Base-by-base conservation (phyloP, 2,888 invertebrate genomes). In the Pollenia angustigena region DNA sequence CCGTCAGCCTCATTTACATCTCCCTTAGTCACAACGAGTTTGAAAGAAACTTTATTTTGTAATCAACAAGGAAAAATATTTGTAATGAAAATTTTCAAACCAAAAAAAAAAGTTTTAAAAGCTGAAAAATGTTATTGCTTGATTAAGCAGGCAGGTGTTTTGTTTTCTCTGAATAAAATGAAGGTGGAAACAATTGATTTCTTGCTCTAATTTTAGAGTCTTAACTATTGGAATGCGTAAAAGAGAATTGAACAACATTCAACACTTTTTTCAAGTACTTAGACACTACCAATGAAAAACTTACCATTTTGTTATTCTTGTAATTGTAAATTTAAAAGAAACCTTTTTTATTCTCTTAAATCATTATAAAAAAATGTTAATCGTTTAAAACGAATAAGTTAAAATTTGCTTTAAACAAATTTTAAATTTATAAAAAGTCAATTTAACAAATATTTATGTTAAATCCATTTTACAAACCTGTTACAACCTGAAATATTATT, bases 111-210 rank as follows among this genome's bases (percentile, higher is more conserved):
- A 23, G 23, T 23, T 58, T 42, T 10, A 9, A 44, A 16, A 62
- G 8, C 42, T 12, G 23, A 7, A n/a, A 68, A 40, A 12, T 23
- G 23, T 11, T 42, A 10, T 14, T 64, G 32, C 46, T 46, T 4
- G n/a, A 18, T n/a, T 50, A 23, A 52, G 50, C 42, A 16, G 75
- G 66, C 58, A 81, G 75, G 75, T 75, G 50, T 68, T 75, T 32
- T 46, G 4, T 44, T 46, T 60, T 62, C 46, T 50, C 2, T n/a
- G 14, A 16, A 18, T 52, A n/a, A 12, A 16, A 14, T 32, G n/a
- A 18, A 32, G 46, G 32, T 32, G 32, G n/a, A 44, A 23, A 18
- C 44, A 42, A 54, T 54, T 71, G 54, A 71, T 42, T 54, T 54
- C 44, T n/a, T n/a, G 50, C 32, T 40, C 2, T 3, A 12, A 40